Conservation (phyloP, 2,113 vertebrate genomes). For the Nicator chloris region DNA sequence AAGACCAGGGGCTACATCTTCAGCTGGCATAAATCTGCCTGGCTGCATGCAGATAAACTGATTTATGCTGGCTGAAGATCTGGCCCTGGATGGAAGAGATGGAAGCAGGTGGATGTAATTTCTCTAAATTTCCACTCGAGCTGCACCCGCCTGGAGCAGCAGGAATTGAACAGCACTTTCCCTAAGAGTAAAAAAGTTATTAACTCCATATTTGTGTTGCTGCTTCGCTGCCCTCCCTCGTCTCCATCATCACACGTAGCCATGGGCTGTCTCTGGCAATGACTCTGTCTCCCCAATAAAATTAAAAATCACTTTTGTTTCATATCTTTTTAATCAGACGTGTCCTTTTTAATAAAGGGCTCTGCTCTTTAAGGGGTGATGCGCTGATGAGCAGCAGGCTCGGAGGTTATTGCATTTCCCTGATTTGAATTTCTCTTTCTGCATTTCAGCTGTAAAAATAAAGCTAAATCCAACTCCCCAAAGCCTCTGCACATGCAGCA, state of each 20-base stretch:
- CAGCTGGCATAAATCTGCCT: slow-evolving; percentile 37
- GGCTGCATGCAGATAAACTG: slow-evolving; percentile 36
- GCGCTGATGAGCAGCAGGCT: slow-evolving; percentile 39
- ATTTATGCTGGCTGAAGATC: slow-evolving; percentile 28
- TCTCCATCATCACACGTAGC: slow-evolving; percentile 59
- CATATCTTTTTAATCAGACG: slow-evolving; percentile 48
- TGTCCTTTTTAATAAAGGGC: slow-evolving; percentile 64
- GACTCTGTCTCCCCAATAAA: slow-evolving; percentile 67
- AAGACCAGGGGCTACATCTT: slow-evolving; percentile 41
- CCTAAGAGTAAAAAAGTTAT: slow-evolving; percentile 67
- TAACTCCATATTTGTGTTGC: slow-evolving; percentile 67
- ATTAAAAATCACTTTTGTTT: slow-evolving; percentile 72
- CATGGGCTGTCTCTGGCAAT: slow-evolving; percentile 58
- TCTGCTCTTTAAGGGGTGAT: slow-evolving; percentile 23
- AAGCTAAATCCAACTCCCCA: neutral
- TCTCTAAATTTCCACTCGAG: slow-evolving; percentile 52
- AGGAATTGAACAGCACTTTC: slow-evolving; percentile 65
- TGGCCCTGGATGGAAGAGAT: slow-evolving; percentile 22
- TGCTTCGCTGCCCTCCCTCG: slow-evolving; percentile 33
- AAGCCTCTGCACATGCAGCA: neutral
- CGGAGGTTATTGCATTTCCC: slow-evolving; percentile 7
- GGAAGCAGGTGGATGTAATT: slow-evolving; percentile 64
- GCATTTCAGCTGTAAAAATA: neutral
- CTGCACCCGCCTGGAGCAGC: slow-evolving; percentile 59
- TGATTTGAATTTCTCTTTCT: slow-evolving; percentile 50